phyloP scores from a whole-genome alignment of 2,797 vertebrate species.

The Anniella stebbinsi region DNA sequence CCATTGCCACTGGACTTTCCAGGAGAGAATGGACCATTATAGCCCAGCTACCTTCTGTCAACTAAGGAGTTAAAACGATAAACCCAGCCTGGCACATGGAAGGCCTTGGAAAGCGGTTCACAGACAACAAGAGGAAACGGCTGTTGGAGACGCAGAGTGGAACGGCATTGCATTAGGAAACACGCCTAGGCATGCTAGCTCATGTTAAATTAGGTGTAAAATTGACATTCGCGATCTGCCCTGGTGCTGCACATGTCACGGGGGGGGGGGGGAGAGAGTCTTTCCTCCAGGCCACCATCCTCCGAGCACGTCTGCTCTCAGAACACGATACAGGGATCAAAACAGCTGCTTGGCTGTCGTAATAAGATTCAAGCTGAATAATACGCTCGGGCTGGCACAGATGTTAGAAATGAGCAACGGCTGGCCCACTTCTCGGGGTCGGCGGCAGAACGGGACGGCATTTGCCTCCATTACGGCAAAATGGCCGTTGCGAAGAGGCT shows the following conservation, averaged over 20 bases:
- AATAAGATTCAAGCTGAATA: neutral
- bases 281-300: neutral
- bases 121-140: slow-evolving; percentile 35
- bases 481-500: neutral
- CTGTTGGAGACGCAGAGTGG: slow-evolving; percentile 30
- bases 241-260: slow-evolving; percentile 16
- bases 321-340: neutral
- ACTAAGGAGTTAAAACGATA: neutral
- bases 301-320: neutral
- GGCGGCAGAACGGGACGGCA: neutral
- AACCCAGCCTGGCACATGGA: neutral
- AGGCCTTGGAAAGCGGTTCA: fast-evolving
- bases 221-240: slow-evolving; percentile 31
- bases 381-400: slow-evolving; percentile 29
- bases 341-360: slow-evolving; percentile 42
- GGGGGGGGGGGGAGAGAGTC: neutral
- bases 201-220: slow-evolving; percentile 62
- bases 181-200: slow-evolving; percentile 17
- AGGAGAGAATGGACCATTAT: no score
- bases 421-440: neutral
- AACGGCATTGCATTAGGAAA: slow-evolving; percentile 20
- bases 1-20: no score
- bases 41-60: neutral
- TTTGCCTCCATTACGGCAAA: neutral
- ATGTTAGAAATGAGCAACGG: neutral